Evolutionary conservation across 1,140 invertebrate species (phyloP), one percentile per base, ranked within the genome.

Genomic region (Ostrea denselamellosa): DNA sequence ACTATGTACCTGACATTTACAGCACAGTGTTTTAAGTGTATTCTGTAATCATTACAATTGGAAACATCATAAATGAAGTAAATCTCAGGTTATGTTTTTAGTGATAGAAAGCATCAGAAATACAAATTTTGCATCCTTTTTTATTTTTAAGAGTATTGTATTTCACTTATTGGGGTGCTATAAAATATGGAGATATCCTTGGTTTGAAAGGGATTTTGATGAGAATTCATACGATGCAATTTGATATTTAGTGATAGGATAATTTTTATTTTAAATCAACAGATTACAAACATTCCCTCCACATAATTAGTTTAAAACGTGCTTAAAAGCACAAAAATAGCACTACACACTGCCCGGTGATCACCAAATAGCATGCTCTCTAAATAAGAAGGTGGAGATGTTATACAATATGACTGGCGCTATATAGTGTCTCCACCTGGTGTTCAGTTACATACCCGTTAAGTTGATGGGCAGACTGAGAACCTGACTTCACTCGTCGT

Each of bases 401-500:
- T 77, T 77, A 77, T 77, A 77, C 68, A 77, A 77, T 77, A 77
- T 77, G 68, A 25, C 68, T 77, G 68, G 68, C 68, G 34, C 68
- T 44, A 77, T 77, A 44, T 44, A 77, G 68, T 77, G 68, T 77
- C 68, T 77, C 68, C 68, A 77, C 68, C 68, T 77, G 68, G 68
- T 77, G 28, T 77, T 28, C 68, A 44, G 68, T 77, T 77, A 77
- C 68, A 77, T 77, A 77, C 68, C 68, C 68, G 28, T 25, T 77
- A 25, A 28, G 68, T 77, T 77, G 68, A 77, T 77, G 68, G 25
- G 68, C 68, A 28, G 68, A 77, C 25, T 77, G 68, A 77, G 68
- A 77, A 34, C 68, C 68, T 10, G 68, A 77, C 25, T 25, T 77
- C 68, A 77, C 68, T 77, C 68, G 68, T 17, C 68, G 25, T 77